Base-by-base conservation (phyloP, 2,888 invertebrate species). In the Trichogramma dendrolimi region DNA sequence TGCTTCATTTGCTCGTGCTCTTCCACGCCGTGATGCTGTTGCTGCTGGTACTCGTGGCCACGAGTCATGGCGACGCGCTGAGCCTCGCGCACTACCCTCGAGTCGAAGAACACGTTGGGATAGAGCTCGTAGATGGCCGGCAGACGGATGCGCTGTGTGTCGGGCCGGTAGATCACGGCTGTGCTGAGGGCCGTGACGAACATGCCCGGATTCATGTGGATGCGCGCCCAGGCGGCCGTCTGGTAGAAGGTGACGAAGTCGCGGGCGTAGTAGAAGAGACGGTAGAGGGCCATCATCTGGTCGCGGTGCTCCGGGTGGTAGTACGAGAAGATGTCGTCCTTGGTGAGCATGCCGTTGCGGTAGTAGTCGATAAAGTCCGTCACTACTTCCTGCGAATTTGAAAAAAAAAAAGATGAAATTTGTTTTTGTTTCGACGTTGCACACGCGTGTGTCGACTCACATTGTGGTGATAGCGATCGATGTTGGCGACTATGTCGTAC, bases 101-200 rank as follows among this genome's bases (percentile, higher is more conserved):
- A 83, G 72, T 86, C 86, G 78, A 87, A 85, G 83, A 87, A 91
- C 76, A 84, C 83, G 69, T 87, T 84, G 3, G 91, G 91, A 75
- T 86, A 85, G 67, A 89, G 81, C 78, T 91, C 91, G 73, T 88
- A 88, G 68, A 87, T 83, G 55, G 89, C 86, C n/a, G 90, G 90
- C 10, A 90, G 77, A 41, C 84, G 80, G 65, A 90, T 80, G 63
- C 84, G 85, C 71, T 85, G 83, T 64, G 85, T 85, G 69, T 89
- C 88, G 6, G 80, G 77, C 52, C 87, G 85, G 72, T 87, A 87
- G 54, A 85, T 74, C 38, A 88, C 82, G 7, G 87, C 87, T n/a
- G 85, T 80, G 60, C 83, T 85, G 58, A 88, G 77, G 4, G 87
- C 84, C 69, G 89, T 87, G 43, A 86, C 81, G 75, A 85, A 91